Evolutionary conservation across 2,797 vertebrate species (phyloP).

Genomic region (Chelon labrosus): DNA sequence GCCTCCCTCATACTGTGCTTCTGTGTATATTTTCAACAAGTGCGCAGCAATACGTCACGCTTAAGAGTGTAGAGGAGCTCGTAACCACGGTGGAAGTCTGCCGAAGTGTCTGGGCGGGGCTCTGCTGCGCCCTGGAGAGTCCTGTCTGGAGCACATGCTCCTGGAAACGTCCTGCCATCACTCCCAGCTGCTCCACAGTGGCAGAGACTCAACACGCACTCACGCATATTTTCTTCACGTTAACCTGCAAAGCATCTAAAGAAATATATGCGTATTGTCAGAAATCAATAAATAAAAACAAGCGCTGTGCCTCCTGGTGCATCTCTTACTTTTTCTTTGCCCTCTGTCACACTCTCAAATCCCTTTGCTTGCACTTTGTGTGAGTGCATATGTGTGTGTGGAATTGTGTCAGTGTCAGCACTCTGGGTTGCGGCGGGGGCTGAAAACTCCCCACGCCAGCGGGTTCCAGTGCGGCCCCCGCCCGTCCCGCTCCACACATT

Average conservation of each 20-base stretch:
- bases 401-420: slow-evolving; percentile 83
- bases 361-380: slow-evolving; percentile 81
- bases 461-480: slow-evolving; percentile 73
- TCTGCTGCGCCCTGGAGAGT: slow-evolving; percentile 44
- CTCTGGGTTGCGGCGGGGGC: slow-evolving; percentile 66
- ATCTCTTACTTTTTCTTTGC: slow-evolving; percentile 44
- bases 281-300: neutral
- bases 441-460: slow-evolving; percentile 84
- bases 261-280: neutral
- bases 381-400: slow-evolving; percentile 30
- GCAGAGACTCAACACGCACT: slow-evolving; percentile 18
- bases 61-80: neutral
- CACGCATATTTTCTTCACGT: neutral
- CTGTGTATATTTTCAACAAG: neutral
- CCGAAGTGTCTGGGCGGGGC: slow-evolving; percentile 33
- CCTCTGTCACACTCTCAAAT: slow-evolving; percentile 55
- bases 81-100: slow-evolving; percentile 1
- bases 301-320: slow-evolving; percentile 16
- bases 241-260: neutral
- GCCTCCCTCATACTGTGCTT: neutral
- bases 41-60: neutral
- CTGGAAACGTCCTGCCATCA: slow-evolving; percentile 69
- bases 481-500: slow-evolving; percentile 68
- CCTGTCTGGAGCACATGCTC: slow-evolving; percentile 80
- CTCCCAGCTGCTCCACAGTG: slow-evolving; percentile 72